These are phyloP conservation scores for Tokudaia muenninki DNA, from an alignment of 2,797 vertebrate species.

Conservation along the genomic window DNA sequence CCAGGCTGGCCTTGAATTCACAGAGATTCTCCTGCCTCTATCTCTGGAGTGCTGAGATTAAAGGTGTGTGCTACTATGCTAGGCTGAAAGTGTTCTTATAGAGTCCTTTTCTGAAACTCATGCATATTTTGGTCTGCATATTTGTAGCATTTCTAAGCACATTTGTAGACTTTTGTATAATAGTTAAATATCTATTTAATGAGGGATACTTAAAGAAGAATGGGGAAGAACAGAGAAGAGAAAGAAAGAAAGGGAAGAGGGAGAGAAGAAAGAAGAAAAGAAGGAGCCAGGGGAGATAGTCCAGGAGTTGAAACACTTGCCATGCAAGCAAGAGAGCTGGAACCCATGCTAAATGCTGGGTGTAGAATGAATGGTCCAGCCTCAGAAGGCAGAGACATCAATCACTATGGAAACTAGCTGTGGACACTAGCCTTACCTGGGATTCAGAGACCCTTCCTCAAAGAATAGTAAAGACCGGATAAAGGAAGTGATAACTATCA, in stretches of 20 bases:
- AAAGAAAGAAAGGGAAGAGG: background rate
- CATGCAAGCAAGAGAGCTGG: background rate
- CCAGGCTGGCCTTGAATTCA: background rate
- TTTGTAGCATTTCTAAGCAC: slow-evolving; percentile 55
- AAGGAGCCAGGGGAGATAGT: background rate
- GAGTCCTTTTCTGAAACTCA: background rate
- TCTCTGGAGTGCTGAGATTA: background rate
- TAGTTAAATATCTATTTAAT: slow-evolving; percentile 28
- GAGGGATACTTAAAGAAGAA: background rate
- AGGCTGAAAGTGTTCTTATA: slow-evolving; percentile 26
- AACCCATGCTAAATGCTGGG: background rate
- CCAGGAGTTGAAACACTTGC: background rate
- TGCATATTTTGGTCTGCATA: background rate
- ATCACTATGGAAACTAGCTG: background rate
- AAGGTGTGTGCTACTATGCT: background rate
- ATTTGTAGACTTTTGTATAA: background rate
- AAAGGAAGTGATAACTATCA: background rate
- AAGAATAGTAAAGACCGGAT: background rate
- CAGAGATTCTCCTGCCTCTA: background rate
- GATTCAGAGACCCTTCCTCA: background rate
- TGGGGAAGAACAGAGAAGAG: background rate
- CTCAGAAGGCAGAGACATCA: background rate
- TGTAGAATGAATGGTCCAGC: background rate
- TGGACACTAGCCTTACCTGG: background rate
- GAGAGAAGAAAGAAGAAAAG: too few relatives aligned